Conservation (phyloP, 2,113 vertebrate species). For the Thoracochromis brauschi region DNA sequence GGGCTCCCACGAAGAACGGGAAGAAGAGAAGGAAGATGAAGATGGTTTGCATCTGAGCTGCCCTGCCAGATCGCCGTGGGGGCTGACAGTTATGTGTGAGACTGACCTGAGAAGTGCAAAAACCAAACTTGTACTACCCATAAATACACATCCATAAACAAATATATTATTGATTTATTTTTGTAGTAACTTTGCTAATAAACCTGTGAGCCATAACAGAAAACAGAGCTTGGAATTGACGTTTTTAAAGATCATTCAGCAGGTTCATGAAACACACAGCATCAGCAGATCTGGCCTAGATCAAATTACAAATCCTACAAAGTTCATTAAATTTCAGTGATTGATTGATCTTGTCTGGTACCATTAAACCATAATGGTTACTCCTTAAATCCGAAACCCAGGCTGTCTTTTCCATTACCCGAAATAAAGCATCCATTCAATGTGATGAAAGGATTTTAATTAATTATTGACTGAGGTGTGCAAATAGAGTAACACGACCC, state of each 20-base stretch:
- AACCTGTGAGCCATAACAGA: background rate
- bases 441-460: conserved; percentile 30
- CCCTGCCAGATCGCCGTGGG: conserved; percentile 79
- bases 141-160: background rate
- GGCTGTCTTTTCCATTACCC: background rate
- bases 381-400: background rate
- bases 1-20: conserved; percentile 81
- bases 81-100: conserved; percentile 89
- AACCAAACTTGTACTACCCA: background rate
- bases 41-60: conserved; percentile 87
- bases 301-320: conserved; percentile 15
- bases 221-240: background rate
- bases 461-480: conserved; percentile 25
- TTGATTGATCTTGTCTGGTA: background rate
- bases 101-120: conserved; percentile 73
- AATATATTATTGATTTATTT: background rate
- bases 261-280: conserved; percentile 36
- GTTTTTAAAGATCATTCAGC: background rate
- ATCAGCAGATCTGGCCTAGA: background rate
- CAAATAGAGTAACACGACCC: conserved; percentile 39
- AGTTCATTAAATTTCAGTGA: background rate
- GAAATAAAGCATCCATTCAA: background rate
- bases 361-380: background rate
- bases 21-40: conserved; percentile 88
- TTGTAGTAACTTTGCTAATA: background rate